Conservation (phyloP, 2,797 vertebrate species). For the Apogon hyalosoma region DNA sequence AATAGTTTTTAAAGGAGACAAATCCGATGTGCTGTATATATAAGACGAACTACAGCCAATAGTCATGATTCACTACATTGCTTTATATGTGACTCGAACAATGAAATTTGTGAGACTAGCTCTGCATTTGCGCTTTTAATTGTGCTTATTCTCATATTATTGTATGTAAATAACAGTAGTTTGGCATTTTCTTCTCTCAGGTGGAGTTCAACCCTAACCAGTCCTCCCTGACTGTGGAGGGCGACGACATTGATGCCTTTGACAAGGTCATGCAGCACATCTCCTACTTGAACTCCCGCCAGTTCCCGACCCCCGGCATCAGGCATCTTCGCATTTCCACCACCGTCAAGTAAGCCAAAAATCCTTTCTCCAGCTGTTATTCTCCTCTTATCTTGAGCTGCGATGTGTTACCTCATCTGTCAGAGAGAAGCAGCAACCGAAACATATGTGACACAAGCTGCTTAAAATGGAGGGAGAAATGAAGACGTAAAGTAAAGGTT, state of each 20-base stretch:
- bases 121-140: too few species aligned
- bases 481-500: constrained; percentile 44
- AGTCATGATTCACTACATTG: too few species aligned
- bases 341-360: constrained; percentile 83
- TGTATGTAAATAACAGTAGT: too few species aligned
- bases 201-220: constrained; percentile 92
- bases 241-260: constrained; percentile 89
- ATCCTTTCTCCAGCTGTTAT: background rate
- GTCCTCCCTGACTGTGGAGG: constrained; percentile 90
- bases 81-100: too few species aligned
- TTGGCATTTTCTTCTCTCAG: constrained; percentile 73
- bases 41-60: background rate
- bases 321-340: constrained; percentile 91
- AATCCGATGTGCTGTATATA: background rate
- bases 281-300: constrained; percentile 95
- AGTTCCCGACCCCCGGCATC: constrained; percentile 97
- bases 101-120: too few species aligned
- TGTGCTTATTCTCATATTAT: too few species aligned
- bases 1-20: too few species aligned
- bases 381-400: accelerated
- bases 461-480: constrained; percentile 16
- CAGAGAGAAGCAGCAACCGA: constrained; percentile 19
- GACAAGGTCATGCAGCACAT: constrained; percentile 96
- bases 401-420: background rate
- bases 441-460: background rate